Evolutionary conservation across 2,888 invertebrate genomes (phyloP).

Genomic region (Tetranychus piercei): DNA sequence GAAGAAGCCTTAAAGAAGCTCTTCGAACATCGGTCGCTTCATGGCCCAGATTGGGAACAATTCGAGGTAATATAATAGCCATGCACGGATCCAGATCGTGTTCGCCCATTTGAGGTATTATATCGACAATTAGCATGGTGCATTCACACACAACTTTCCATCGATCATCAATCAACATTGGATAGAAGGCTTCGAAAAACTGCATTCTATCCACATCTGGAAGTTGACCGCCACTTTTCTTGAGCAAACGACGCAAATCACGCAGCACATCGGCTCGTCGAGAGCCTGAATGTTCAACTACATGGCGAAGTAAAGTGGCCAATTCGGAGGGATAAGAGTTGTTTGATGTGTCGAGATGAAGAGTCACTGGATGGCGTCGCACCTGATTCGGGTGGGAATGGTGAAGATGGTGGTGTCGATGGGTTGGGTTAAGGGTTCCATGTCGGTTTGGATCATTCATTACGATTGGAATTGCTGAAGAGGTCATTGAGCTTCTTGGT

Average conservation of each 20-base stretch:
- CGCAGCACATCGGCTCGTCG: slow-evolving; percentile 23
- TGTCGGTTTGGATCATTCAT: not conserved
- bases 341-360: not conserved
- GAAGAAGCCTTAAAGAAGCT: slow-evolving; percentile 35
- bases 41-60: slow-evolving; percentile 56
- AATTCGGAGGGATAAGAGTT: slow-evolving; percentile 7
- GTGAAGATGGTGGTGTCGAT: not conserved
- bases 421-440: not conserved
- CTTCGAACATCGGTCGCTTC: slow-evolving; percentile 31
- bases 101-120: slow-evolving; percentile 12
- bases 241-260: slow-evolving; percentile 22
- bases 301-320: slow-evolving; percentile 22
- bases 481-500: not conserved
- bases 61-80: slow-evolving; percentile 41
- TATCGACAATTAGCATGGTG: slow-evolving; percentile 17
- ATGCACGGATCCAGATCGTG: slow-evolving; percentile 14
- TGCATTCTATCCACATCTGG: slow-evolving; percentile 18
- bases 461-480: not conserved
- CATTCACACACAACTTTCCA: slow-evolving; percentile 9
- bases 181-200: slow-evolving; percentile 14
- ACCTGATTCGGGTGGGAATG: not conserved
- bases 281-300: slow-evolving; percentile 21
- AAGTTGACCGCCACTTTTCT: slow-evolving; percentile 21
- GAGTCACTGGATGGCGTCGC: not conserved
- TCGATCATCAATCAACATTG: not conserved